Base-by-base conservation (phyloP, 2,888 invertebrate species). In the Galeopsomyia nigrocyanea region DNA sequence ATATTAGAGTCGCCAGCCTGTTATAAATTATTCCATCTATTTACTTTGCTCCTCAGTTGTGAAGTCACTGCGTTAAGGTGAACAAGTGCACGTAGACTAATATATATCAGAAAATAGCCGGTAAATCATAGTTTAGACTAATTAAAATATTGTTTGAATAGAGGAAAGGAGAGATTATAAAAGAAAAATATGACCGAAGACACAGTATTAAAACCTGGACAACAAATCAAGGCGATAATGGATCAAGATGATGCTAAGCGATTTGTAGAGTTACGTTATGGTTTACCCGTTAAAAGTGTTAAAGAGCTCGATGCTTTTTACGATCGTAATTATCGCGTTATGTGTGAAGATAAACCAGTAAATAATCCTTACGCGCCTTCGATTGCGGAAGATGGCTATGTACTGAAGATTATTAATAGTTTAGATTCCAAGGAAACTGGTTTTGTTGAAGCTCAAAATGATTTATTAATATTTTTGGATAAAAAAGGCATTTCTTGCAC, bases 321-420 rank as follows among this genome's bases (percentile, higher is more conserved):
- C 80, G 95, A 95, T 84, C 91, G 89, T 83, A 95, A 95, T 86
- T 94, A 90, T 84, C 90, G 90, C 80, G 87, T 95, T 14, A 82
- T 87, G 1, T 92, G 92, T 75, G 87, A 88, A 0, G 87, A 88
- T 0, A 88, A 89, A 74, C 88, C 90, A 74, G 88, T 89, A 70
- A 88, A 89, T 72, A 93, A 92, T 84, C 90, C 91, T 0, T 81
- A 92, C 21, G 89, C 91, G 73, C 87, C 88, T 0, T 82, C 87
- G 3, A 88, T 89, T 75, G 88, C 88, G 75, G 87, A 89, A 0
- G 83, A 91, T 77, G 94, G 93, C 0, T 94, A 94, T 81, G 92
- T 95, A 21, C 86, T 97, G 71, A 97, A 97, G 88, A 90, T 97
- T 62, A 88, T 95, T 78, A 97, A 97, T 87, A 90, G 93, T 0